Base-by-base conservation (phyloP, 2,797 vertebrate genomes). In the Tapirus indicus region DNA sequence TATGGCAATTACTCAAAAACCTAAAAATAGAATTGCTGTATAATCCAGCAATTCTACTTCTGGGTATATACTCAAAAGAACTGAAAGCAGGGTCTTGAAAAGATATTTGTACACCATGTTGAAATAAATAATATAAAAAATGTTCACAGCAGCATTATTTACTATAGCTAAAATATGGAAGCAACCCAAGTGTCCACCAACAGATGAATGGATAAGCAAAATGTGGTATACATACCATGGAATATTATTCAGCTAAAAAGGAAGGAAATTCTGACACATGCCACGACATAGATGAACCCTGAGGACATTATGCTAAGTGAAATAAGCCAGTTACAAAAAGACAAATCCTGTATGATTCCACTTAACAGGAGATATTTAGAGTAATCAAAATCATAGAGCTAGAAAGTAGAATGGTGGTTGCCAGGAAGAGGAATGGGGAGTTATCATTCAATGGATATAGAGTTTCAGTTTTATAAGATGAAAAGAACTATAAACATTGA, bases 61-160 rank as follows among this genome's bases (percentile, higher is more conserved):
- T 91, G 32, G 66, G 16, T 32, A 89, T 21, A 27, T 41, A 52
- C 18, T 52, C 32, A 35, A 52, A 78, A 88, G 74, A 64, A 89
- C 0, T 71, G 38, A 47, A 91, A 71, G 66, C 7, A 91, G 52
- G 16, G 38, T 82, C 64, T 49, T 9, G n/a, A 75, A 60, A 21
- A 49, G 52, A 82, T 29, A 71, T 35, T 47, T 71, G 32, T 38
- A 82, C 2, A 52, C 25, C 27, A 78, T 71, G 41, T 60, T 88
- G 41, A 94, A 79, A 84, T 75, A 92, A 29, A 92, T 74, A 69
- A 93, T 38, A 77, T 54, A 77, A 85, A 90, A 71, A 79, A 79
- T 38, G 84, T 71, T 79, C 25, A 88, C 14, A 68, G 74, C 2
- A 49, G 56, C n/a, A 23, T 86, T 60, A n/a, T 27, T 86, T 23